Base-by-base conservation (phyloP, 2,113 vertebrate genomes). In the Tyto alba region DNA sequence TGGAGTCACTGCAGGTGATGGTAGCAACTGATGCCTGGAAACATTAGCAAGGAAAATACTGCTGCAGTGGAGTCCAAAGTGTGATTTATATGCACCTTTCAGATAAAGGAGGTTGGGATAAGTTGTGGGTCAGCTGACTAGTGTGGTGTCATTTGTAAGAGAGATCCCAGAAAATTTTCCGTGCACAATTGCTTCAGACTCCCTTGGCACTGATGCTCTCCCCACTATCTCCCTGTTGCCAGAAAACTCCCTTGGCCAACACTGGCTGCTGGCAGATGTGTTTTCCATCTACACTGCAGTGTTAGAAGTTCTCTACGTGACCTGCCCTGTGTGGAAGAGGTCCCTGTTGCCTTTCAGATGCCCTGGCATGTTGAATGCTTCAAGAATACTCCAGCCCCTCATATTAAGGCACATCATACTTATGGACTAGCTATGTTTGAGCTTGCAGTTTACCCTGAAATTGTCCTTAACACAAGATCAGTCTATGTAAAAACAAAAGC, bases 161-260 rank as follows among this genome's bases (percentile, higher is more conserved):
- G 69, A 73, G 55, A 93, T 66, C 78, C 53, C 78, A 91, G 93
- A 93, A 85, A 76, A 68, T 57, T 96, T 97, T 96, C 93, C 89
- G 30, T 50, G 26, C 38, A 18, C 69, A 72, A 36, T 77, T 93
- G 26, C 52, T 84, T 95, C 83, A 92, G 76, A 60, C 56, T 94
- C 48, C 60, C 40, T 93, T 96, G 93, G 84, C 94, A 48, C 48
- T 75, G 53, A 52, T 62, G 81, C 7, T 94, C 30, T 91, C 47
- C 29, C 18, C 23, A 1, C 43, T 43, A 12, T 38, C 23, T 64
- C 60, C 23, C 66, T 71, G 34, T 63, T 95, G 84, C 91, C 93
- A 95, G 93, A 95, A 93, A 86, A 38, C 13, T 95, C 32, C 40
- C 73, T 89, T 93, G 83, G 83, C 83, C 81, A 71, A 34, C 34